Evolutionary conservation across 2,888 invertebrate genomes (phyloP).

Genomic region (Achlya flavicornis): DNA sequence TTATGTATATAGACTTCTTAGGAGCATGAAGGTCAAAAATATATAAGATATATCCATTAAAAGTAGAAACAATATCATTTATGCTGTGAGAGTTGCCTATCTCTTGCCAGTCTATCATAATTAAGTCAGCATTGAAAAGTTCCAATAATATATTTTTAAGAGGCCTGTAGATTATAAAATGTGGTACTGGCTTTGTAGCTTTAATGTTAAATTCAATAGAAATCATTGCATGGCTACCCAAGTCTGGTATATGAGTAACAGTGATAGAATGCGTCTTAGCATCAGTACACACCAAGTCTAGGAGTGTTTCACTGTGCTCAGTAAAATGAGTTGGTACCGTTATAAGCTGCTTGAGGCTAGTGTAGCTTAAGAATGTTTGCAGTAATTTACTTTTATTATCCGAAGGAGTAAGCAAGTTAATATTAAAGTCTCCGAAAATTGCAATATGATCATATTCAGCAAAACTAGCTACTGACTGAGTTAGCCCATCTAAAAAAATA

Average conservation of each 20-base stretch:
- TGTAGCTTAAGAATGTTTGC: not conserved
- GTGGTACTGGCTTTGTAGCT: not conserved
- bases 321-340: constrained; percentile 24
- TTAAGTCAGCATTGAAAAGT: not conserved
- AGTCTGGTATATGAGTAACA: not conserved
- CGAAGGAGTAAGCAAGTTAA: not conserved
- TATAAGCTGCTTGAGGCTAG: not conserved
- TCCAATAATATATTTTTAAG: not conserved
- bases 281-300: constrained; percentile 10
- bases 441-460: too few species aligned
- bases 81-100: not conserved
- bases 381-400: not conserved
- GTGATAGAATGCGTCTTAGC: not conserved
- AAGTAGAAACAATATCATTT: not conserved
- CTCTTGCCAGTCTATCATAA: not conserved
- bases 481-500: too few species aligned
- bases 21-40: constrained; percentile 17
- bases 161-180: not conserved
- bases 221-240: constrained; percentile 21
- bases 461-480: too few species aligned
- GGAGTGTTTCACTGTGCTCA: constrained; percentile 21
- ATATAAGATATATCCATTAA: not conserved
- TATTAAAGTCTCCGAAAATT: too few species aligned
- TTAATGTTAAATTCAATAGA: not conserved
- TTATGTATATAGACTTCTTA: constrained; percentile 5